Base-by-base conservation (phyloP, 2,797 vertebrate species). In the Crenuchus spilurus region DNA sequence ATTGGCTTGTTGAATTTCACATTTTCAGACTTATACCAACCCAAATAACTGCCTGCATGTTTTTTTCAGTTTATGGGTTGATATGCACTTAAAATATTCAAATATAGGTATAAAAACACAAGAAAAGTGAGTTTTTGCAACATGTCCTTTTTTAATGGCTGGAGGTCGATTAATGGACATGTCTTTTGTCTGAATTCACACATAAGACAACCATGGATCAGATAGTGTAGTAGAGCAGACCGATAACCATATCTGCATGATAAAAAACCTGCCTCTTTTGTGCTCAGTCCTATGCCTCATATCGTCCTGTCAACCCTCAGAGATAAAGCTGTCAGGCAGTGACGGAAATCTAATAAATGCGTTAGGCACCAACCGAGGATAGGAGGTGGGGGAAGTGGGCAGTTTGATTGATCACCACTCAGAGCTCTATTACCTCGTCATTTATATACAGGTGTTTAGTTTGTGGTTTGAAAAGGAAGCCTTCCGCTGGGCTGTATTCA, bases 261-360 rank as follows among this genome's bases (percentile, higher is more conserved):
- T 46, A 66, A 75, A 72, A 61, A 37, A 46, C 31, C 10, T 37
- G 42, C 30, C 62, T 58, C 58, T 70, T 72, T 69, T 82, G 65
- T 76, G 73, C 67, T 62, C 28, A 18, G 24, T 62, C 58, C 70
- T 54, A n/a, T 37, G 42, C 46, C 51, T 79, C 55, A 62, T 79
- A 78, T 74, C 75, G 9, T 20, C 48, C 41, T 64, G 74, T 69
- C 71, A 72, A 35, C 37, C 52, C 37, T 37, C 1, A 11, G 16
- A 79, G 76, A 82, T 80, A 79, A 82, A 82, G 77, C 55, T 65
- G 52, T 71, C 68, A 73, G 72, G 8, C 33, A 60, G 51, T 77
- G 78, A 76, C 66, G 41, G 69, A 60, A 72, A 81, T 81, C 51
- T 73, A 78, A 74, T 76, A 60, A 61, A 69, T 44, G 37, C 6